Percentiles rank a stretch among this genome's conserved stretches.
These are phyloP conservation scores for Linyphia triangularis DNA, from an alignment of 2,888 invertebrate species.

Conservation along the genomic window DNA sequence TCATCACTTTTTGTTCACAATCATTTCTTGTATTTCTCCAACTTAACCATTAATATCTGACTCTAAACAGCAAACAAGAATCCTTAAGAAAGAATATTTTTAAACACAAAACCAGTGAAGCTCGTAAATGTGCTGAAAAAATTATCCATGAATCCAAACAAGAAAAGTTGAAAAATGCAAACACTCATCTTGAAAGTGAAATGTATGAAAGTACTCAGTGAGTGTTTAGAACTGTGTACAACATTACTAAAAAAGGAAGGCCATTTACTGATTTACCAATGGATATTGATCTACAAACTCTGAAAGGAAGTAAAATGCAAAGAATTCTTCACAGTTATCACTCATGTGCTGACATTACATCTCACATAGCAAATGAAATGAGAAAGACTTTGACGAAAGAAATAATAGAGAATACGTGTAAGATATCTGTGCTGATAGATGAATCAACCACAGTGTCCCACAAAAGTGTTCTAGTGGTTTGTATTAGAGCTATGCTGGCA, in stretches of 20 bases:
- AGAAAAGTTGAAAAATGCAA: not conserved
- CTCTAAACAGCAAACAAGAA: no score
- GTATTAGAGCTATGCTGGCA: not conserved
- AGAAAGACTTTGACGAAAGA: not conserved
- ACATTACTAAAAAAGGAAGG: not conserved
- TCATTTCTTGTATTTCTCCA: no score
- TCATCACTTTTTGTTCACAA: no score
- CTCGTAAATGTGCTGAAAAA: not conserved
- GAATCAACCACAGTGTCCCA: not conserved
- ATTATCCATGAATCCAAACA: not conserved
- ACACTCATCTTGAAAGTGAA: not conserved
- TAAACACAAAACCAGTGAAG: not conserved
- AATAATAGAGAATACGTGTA: not conserved
- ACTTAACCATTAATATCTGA: no score
- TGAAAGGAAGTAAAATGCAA: not conserved
- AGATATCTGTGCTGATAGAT: not conserved
- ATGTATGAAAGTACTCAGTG: not conserved
- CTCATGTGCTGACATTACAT: no score
- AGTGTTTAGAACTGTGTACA: not conserved
- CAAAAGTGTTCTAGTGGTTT: not conserved
- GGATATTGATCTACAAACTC: not conserved
- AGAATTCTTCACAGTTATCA: no score
- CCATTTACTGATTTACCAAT: not conserved
- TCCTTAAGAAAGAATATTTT: not conserved
- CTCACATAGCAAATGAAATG: no score